Percentiles rank a stretch among this genome's conserved stretches.
Conservation (phyloP, 92 coral and sea anemone genomes). For the Virgularia gustaviana region DNA sequence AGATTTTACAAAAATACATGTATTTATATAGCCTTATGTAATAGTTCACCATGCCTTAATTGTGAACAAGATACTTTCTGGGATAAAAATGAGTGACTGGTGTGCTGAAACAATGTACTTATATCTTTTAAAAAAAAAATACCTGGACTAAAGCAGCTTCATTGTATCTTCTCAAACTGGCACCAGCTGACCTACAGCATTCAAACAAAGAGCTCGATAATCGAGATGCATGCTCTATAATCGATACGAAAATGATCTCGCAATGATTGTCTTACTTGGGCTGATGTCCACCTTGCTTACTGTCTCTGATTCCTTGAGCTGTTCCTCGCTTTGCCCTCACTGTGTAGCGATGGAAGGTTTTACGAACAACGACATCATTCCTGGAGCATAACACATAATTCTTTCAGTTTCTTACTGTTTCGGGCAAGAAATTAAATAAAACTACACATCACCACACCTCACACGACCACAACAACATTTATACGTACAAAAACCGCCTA, state of each 20-base stretch:
- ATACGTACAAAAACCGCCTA: too few relatives aligned
- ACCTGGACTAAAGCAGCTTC: slow-evolving; percentile 96
- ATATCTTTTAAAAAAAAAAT: not conserved
- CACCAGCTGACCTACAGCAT: slow-evolving; percentile 85
- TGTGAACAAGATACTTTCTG: not conserved
- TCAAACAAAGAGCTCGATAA: too few relatives aligned
- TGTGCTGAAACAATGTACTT: too few relatives aligned
- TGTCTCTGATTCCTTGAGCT: slow-evolving; percentile 88
- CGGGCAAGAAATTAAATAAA: too few relatives aligned
- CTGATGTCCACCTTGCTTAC: slow-evolving; percentile 80
- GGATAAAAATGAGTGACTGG: not conserved
- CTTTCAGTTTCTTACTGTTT: too few relatives aligned
- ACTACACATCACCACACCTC: too few relatives aligned
- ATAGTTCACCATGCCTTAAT: not conserved
- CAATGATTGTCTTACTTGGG: slow-evolving; percentile 75
- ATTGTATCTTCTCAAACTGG: slow-evolving; percentile 80
- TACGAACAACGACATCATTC: slow-evolving; percentile 66
- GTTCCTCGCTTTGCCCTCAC: slow-evolving; percentile 95
- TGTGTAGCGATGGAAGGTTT: slow-evolving; percentile 94
- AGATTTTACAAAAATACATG: not conserved
- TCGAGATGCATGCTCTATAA: not conserved
- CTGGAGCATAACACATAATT: not conserved
- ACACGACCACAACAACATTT: too few relatives aligned
- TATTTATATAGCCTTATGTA: not conserved
- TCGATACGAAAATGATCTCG: too few relatives aligned